Base-by-base conservation (phyloP, 2,113 vertebrate genomes). In the Puma concolor region DNA sequence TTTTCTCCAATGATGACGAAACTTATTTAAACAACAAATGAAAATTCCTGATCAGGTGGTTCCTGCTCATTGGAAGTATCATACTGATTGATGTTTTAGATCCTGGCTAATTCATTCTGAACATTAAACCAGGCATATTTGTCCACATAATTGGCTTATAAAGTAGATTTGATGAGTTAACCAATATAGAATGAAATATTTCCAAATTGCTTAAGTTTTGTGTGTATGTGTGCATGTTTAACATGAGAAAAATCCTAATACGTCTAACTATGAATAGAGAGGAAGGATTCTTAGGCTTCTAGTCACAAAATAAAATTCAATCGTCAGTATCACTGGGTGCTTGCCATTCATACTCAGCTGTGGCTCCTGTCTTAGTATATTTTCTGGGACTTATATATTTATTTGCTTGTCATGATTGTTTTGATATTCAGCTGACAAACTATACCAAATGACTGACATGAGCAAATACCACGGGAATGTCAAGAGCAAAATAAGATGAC, bases 351-450 rank as follows among this genome's bases (percentile, higher is more conserved):
- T 4, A 4, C 54, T 84, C 54, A 76, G 36, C 81, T 97, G 48
- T 0, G 0, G 11, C 60, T 98, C 52, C 97, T 91, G 85, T 52
- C 86, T 33, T 19, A 88, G 41, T 76, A 19, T 41, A 82, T 98
- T 98, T 98, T 97, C 88, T 97, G 88, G 74, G 89, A 96, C 71
- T 92, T 57, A 31, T 2, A 0, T 97, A 96, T 98, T 98, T 98
- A 98, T 98, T 98, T 98, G 94, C 97, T 95, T 98, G 98, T 91
- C 87, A 31, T 74, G 92, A 83, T 98, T 98, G 95, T 98, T 98
- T 98, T 97, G 98, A 93, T 98, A 94, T 94, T 89, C 95, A 91
- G 38, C 93, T 98, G 97, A 98, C 98, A 98, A 94, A 82, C 96
- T 82, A 44, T 52, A 0, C 50, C 76, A 93, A 92, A 74, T 72